Conservation (phyloP, 1,140 invertebrate genomes). For the Oedothorax gibbosus region DNA sequence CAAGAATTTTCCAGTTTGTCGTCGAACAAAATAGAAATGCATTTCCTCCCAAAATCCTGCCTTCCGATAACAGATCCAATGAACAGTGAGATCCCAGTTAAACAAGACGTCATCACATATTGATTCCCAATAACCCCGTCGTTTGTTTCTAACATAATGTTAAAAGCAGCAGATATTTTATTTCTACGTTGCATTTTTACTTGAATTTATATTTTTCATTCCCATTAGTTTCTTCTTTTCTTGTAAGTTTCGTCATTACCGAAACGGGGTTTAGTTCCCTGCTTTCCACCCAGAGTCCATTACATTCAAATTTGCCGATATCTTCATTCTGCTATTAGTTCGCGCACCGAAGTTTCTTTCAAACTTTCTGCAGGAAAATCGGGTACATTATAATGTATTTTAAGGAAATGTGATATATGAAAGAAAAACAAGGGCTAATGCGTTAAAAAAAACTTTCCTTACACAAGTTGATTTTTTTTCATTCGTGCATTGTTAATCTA, state of each 20-base stretch:
- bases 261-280: too few species aligned
- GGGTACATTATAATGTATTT: too few species aligned
- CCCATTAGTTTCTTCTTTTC: background rate
- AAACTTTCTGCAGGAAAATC: too few species aligned
- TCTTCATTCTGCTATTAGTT: too few species aligned
- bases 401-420: too few species aligned
- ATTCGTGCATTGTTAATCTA: too few species aligned
- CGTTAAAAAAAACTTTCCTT: too few species aligned
- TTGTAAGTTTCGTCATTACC: background rate
- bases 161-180: constrained; percentile 10
- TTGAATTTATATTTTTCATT: constrained; percentile 15
- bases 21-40: constrained; percentile 4
- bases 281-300: too few species aligned
- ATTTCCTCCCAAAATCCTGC: constrained; percentile 17
- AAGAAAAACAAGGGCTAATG: too few species aligned
- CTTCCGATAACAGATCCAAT: constrained; percentile 47
- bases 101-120: constrained; percentile 41
- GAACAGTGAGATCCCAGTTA: constrained; percentile 45
- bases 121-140: constrained; percentile 33
- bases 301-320: too few species aligned
- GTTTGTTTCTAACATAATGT: constrained; percentile 32
- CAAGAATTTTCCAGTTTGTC: constrained; percentile 18
- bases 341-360: too few species aligned
- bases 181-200: constrained; percentile 5
- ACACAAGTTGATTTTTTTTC: too few species aligned